Evolutionary conservation across 1,140 invertebrate species (phyloP).

Genomic region (Drosophila auraria): DNA sequence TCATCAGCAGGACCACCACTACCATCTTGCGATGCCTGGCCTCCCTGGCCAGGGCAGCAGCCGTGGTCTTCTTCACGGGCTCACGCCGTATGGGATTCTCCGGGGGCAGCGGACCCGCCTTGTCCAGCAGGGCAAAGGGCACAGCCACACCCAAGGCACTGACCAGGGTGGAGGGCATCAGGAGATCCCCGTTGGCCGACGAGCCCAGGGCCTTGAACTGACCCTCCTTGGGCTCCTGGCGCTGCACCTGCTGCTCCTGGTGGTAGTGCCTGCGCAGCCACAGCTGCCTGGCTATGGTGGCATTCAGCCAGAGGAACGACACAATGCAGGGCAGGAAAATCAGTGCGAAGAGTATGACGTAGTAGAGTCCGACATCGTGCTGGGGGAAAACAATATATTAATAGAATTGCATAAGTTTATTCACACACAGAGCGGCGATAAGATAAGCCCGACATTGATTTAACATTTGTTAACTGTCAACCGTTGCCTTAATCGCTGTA

Average conservation of each 20-base stretch:
- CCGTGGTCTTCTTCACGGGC: neutral
- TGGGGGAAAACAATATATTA: constrained; percentile 48
- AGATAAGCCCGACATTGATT: constrained; percentile 55
- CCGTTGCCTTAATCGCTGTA: constrained; percentile 6
- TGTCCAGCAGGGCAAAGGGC: constrained; percentile 27
- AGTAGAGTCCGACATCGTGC: constrained; percentile 71
- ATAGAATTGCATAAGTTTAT: constrained; percentile 44
- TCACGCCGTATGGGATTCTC: neutral
- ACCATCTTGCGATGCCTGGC: constrained; percentile 86
- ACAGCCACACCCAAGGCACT: constrained; percentile 59
- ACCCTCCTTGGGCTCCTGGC: constrained; percentile 27
- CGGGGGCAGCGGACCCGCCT: neutral
- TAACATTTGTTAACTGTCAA: constrained; percentile 14
- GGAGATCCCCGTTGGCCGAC: constrained; percentile 28
- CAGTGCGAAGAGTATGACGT: constrained; percentile 85
- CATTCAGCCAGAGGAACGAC: constrained; percentile 86
- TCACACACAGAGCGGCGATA: constrained; percentile 35
- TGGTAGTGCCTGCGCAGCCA: constrained; percentile 78
- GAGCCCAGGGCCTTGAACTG: constrained; percentile 11
- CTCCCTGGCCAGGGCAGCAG: constrained; percentile 59
- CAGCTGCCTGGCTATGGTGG: constrained; percentile 86
- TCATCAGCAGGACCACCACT: constrained; percentile 86
- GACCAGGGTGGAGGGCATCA: constrained; percentile 51
- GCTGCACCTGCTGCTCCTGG: constrained; percentile 45
- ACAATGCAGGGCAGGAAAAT: constrained; percentile 86